These are phyloP conservation scores for Incurvaria masculella DNA, from an alignment of 2,888 invertebrate species.

Conservation along the genomic window DNA sequence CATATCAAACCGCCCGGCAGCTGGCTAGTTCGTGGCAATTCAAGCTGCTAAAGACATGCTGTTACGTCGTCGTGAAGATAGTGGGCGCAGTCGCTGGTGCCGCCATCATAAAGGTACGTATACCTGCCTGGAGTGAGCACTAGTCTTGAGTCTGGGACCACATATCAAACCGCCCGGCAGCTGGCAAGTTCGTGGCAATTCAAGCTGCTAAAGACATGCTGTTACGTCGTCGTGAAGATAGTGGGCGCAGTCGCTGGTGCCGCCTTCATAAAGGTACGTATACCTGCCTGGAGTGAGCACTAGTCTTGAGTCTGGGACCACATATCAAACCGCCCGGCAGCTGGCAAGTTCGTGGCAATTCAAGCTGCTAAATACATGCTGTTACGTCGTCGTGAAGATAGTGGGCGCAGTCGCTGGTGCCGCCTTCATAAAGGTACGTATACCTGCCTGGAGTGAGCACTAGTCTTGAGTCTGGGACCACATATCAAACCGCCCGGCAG, in stretches of 20 bases:
- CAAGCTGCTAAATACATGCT: too few relatives aligned
- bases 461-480: constrained; percentile 5
- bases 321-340: too few relatives aligned
- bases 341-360: constrained; percentile 78
- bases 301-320: constrained; percentile 5
- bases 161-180: too few relatives aligned
- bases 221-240: too few relatives aligned
- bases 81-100: constrained; percentile 80
- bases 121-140: neutral
- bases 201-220: too few relatives aligned
- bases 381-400: too few relatives aligned
- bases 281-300: neutral
- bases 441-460: neutral
- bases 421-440: constrained; percentile 65
- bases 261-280: constrained; percentile 65
- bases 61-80: too few relatives aligned
- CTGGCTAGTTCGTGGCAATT: constrained; percentile 78
- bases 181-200: constrained; percentile 78
- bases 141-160: constrained; percentile 5
- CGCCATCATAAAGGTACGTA: constrained; percentile 65
- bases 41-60: too few relatives aligned
- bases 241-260: constrained; percentile 80
- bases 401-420: constrained; percentile 80
- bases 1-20: too few relatives aligned
- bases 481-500: too few relatives aligned